Evolutionary conservation across 2,113 vertebrate species (phyloP).

Genomic region (Heloderma charlesbogerti): DNA sequence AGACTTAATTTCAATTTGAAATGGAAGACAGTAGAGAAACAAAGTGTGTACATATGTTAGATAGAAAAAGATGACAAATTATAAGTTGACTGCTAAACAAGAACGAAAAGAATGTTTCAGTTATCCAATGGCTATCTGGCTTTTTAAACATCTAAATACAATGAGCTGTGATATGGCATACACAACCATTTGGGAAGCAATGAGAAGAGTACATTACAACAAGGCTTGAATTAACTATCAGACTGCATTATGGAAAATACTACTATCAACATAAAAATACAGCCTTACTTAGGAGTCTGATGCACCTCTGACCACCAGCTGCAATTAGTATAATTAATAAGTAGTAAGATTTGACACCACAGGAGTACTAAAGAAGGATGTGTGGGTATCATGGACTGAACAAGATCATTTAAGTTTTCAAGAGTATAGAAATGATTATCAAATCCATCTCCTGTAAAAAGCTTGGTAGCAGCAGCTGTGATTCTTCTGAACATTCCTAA

Average conservation of each 20-base stretch:
- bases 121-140: not conserved
- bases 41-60: not conserved
- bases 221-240: not conserved
- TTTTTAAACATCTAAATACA: not conserved
- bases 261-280: not conserved
- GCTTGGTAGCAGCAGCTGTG: slow-evolving; percentile 90
- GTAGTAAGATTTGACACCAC: slow-evolving; percentile 97
- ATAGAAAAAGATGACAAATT: not conserved
- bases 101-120: not conserved
- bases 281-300: slow-evolving; percentile 91
- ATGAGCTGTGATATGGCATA: not conserved
- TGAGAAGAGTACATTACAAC: not conserved
- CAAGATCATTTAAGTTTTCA: slow-evolving; percentile 85
- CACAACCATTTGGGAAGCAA: not conserved
- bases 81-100: not conserved
- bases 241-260: not conserved
- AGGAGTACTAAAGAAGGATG: slow-evolving; percentile 96
- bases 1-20: not conserved
- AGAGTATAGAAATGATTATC: slow-evolving; percentile 86
- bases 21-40: not conserved
- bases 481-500: slow-evolving; percentile 95
- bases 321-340: slow-evolving; percentile 96
- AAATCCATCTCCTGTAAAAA: slow-evolving; percentile 85
- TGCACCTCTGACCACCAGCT: slow-evolving; percentile 97
- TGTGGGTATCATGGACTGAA: slow-evolving; percentile 91